A percentile compares a stretch with the other conserved stretches of the same genome.
Conservation (phyloP, 2,113 vertebrate genomes). For the Eulemur macaco region DNA sequence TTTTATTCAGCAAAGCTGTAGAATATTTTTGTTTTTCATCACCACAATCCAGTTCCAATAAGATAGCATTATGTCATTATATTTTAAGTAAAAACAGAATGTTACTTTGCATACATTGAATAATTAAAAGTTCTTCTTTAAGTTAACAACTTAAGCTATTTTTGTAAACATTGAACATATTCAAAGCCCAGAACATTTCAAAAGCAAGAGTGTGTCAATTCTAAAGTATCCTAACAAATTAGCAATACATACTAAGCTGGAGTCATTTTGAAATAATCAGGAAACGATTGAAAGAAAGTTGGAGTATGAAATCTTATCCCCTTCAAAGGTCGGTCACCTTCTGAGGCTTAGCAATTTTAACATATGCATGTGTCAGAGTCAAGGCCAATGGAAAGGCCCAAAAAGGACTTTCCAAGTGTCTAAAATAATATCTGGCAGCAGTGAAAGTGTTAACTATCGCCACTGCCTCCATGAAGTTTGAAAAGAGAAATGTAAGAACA, state of each 20-base stretch:
- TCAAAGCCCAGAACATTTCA: neutral
- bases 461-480: neutral
- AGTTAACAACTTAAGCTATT: neutral
- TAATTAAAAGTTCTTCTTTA: constrained; percentile 56
- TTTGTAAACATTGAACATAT: constrained; percentile 12
- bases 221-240: neutral
- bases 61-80: constrained; percentile 1
- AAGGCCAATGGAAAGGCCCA: neutral
- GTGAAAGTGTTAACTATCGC: neutral
- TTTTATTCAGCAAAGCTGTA: neutral
- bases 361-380: neutral
- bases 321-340: neutral
- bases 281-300: neutral
- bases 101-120: constrained; percentile 28
- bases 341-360: neutral
- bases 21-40: constrained; percentile 23
- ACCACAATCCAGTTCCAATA: constrained; percentile 1
- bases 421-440: neutral
- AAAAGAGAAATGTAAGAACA: neutral
- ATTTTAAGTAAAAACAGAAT: constrained; percentile 57
- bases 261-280: neutral
- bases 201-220: neutral
- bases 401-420: neutral
- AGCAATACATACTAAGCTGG: neutral
- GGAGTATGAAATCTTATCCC: neutral